Conservation (phyloP, 2,888 invertebrate genomes). For the Thecocarcelia acutangulata region DNA sequence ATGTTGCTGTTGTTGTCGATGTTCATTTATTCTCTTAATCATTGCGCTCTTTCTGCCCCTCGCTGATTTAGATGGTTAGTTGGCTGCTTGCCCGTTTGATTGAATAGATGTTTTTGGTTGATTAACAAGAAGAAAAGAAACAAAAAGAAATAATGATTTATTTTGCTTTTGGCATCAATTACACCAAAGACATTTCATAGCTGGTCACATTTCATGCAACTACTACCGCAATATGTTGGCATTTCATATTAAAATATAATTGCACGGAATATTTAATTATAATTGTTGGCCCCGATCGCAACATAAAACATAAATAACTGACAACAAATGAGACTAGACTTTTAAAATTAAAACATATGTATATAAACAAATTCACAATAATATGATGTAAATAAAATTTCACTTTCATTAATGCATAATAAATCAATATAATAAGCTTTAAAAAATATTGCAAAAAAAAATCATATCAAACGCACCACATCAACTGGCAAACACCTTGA, state of each 20-base stretch:
- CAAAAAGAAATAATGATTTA: too few species aligned
- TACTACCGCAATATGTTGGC: conserved; percentile 35
- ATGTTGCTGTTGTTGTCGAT: too few species aligned
- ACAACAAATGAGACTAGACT: conserved; percentile 32
- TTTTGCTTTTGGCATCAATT: too few species aligned
- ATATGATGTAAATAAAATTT: conserved; percentile 43
- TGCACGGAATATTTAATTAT: conserved; percentile 62
- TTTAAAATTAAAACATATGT: conserved; percentile 1
- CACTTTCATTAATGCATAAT: conserved; percentile 65
- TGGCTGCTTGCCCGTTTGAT: conserved; percentile 4
- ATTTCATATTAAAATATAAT: conserved; percentile 45
- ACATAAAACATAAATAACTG: conserved; percentile 2
- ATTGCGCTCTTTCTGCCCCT: too few species aligned
- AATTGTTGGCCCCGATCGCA: conserved; percentile 54
- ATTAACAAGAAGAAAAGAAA: too few species aligned
- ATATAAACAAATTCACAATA: not conserved
- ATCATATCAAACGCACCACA: conserved; percentile 3
- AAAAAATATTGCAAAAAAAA: not conserved
- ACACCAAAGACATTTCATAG: too few species aligned
- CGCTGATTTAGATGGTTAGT: not conserved
- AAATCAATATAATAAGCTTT: conserved; percentile 49
- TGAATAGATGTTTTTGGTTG: conserved; percentile 32
- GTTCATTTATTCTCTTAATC: too few species aligned
- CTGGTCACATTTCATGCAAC: too few species aligned
- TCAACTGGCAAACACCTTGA: conserved; percentile 25